Conservation (phyloP, 2,888 invertebrate species). For the Gymnosoma rotundatum region DNA sequence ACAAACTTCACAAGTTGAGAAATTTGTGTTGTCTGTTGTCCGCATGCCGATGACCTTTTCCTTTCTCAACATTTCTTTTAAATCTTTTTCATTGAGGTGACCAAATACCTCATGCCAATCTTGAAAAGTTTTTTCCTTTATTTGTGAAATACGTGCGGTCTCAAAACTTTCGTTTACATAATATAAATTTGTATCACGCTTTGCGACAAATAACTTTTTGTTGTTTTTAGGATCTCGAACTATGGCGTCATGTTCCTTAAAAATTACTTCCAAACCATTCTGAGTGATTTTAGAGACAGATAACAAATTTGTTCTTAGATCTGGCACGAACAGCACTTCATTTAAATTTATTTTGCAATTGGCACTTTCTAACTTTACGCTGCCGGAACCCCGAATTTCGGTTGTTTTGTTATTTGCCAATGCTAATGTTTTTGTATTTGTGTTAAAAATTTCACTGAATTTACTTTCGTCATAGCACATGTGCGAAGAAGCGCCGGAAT, state of each 20-base stretch:
- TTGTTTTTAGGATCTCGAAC: conserved; percentile 17
- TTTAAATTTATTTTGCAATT: not conserved
- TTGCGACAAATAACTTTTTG: conserved; percentile 7
- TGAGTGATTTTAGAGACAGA: conserved; percentile 55
- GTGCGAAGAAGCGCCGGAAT: conserved; percentile 40
- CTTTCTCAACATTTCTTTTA: conserved; percentile 50
- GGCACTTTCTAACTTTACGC: too few relatives aligned
- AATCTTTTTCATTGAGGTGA: conserved; percentile 51
- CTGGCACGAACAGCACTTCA: conserved; percentile 24
- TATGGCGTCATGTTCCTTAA: conserved; percentile 26
- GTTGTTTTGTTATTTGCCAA: conserved; percentile 28
- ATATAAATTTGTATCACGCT: conserved; percentile 1
- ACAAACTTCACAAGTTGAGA: conserved; percentile 53
- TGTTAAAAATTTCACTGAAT: not conserved
- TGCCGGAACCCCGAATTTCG: conserved; percentile 24
- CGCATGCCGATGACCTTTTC: conserved; percentile 1
- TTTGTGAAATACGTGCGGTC: not conserved
- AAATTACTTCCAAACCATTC: conserved; percentile 43
- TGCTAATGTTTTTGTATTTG: not conserved
- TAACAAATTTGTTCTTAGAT: conserved; percentile 49
- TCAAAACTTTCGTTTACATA: conserved; percentile 1
- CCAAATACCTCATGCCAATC: conserved; percentile 57
- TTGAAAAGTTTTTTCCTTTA: not conserved
- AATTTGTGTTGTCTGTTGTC: not conserved
- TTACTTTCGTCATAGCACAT: conserved; percentile 20